Conservation (phyloP, 2,797 vertebrate genomes). For the Nyctibius grandis region DNA sequence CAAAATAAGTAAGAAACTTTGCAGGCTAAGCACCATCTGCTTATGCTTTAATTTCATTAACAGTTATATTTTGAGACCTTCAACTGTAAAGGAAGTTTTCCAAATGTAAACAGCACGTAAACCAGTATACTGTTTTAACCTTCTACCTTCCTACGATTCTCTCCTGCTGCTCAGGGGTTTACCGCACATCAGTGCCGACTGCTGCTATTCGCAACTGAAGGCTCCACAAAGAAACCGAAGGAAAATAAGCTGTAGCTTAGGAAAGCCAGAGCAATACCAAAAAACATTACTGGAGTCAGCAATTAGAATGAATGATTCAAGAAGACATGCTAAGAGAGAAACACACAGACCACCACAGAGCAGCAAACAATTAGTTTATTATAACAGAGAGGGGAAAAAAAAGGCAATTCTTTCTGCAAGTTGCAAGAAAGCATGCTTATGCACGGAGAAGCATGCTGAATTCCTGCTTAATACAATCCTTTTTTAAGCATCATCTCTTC, state of each 20-base stretch:
- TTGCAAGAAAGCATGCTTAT: neutral
- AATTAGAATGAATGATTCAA: neutral
- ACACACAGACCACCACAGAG: neutral
- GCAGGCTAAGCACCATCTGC: constrained; percentile 18
- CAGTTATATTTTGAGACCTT: constrained; percentile 21
- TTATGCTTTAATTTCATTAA: constrained; percentile 1
- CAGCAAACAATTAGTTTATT: neutral
- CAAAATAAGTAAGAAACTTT: constrained; percentile 21
- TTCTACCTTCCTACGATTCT: neutral
- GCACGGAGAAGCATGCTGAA: neutral
- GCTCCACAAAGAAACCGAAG: neutral
- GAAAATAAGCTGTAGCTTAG: neutral
- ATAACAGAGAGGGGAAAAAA: neutral
- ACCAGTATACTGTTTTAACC: neutral
- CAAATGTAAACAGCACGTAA: neutral
- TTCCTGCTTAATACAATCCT: neutral
- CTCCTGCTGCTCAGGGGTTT: neutral
- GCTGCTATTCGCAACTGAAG: neutral
- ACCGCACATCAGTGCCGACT: neutral
- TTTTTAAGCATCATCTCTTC: neutral
- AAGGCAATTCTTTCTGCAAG: neutral
- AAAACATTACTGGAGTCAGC: neutral
- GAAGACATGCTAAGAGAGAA: neutral
- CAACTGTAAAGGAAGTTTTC: constrained; percentile 30
- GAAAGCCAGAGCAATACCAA: neutral